Conservation (phyloP, 2,797 vertebrate species). For the Merluccius polli region DNA sequence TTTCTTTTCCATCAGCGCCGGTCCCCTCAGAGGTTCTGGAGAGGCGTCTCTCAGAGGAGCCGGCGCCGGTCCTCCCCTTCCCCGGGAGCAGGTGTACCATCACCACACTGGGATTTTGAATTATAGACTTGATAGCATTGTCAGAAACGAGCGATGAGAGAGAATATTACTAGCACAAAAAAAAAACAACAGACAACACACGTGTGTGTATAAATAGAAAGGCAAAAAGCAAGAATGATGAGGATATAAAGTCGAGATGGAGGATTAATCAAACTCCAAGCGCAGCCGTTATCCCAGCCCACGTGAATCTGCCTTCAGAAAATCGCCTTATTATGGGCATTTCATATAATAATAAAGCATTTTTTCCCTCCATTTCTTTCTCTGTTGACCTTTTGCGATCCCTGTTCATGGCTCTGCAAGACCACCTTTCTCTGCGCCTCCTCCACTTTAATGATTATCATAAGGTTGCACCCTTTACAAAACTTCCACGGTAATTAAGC, state of each 20-base stretch:
- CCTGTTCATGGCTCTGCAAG: constrained; percentile 35
- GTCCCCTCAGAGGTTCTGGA: constrained; percentile 52
- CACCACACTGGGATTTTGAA: constrained; percentile 44
- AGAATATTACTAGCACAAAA: constrained; percentile 49
- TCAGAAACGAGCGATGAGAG: constrained; percentile 44
- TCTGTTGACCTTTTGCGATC: constrained; percentile 58
- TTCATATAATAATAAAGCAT: constrained; percentile 7
- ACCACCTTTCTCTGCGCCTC: constrained; percentile 39
- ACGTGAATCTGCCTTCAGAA: background rate
- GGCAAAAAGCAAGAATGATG: background rate
- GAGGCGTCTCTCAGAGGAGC: constrained; percentile 42
- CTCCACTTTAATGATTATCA: constrained; percentile 47
- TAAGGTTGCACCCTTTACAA: background rate
- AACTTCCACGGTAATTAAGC: background rate
- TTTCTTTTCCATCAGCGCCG: constrained; percentile 60
- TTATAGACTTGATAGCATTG: constrained; percentile 61
- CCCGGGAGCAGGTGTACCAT: constrained; percentile 65
- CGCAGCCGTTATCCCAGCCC: background rate
- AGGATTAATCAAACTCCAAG: background rate
- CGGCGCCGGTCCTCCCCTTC: constrained; percentile 36
- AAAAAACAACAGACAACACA: background rate
- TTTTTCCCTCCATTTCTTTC: constrained; percentile 4
- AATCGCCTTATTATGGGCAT: background rate
- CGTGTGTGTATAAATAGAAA: background rate
- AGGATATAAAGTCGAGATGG: background rate